These are phyloP conservation scores for Istiophorus platypterus DNA, from an alignment of 2,113 vertebrate genomes.

Conservation along the genomic window DNA sequence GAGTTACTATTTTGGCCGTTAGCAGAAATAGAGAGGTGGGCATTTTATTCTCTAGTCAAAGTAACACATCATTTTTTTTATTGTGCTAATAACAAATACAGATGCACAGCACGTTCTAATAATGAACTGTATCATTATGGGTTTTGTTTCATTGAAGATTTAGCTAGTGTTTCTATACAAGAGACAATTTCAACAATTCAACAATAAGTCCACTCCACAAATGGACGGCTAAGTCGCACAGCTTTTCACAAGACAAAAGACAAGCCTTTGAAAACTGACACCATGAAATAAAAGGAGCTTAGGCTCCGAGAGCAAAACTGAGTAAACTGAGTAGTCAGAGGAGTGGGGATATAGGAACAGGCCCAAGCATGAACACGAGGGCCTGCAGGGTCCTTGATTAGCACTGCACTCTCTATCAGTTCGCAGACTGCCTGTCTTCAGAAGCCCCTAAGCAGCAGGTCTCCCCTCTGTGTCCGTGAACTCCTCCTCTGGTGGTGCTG, in stretches of 20 bases:
- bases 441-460: constrained; percentile 62
- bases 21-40: constrained; percentile 47
- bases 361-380: constrained; percentile 43
- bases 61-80: not conserved
- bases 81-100: constrained; percentile 27
- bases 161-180: constrained; percentile 54
- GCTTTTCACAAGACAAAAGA: constrained; percentile 78
- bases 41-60: constrained; percentile 33
- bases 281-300: constrained; percentile 81
- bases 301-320: constrained; percentile 63
- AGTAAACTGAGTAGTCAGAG: constrained; percentile 46
- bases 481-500: constrained; percentile 57
- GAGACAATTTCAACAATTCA: constrained; percentile 65
- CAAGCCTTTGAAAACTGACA: constrained; percentile 80
- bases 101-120: constrained; percentile 35
- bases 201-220: constrained; percentile 71
- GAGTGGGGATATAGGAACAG: constrained; percentile 49
- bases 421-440: constrained; percentile 59
- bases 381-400: constrained; percentile 74
- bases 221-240: constrained; percentile 64
- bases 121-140: constrained; percentile 48
- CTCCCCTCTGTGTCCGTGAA: constrained; percentile 43
- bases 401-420: constrained; percentile 70
- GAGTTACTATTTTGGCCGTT: constrained; percentile 51
- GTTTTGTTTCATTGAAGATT: constrained; percentile 61